These are phyloP conservation scores for Oreotragus oreotragus DNA, from an alignment of 2,113 vertebrate species.

Conservation along the genomic window DNA sequence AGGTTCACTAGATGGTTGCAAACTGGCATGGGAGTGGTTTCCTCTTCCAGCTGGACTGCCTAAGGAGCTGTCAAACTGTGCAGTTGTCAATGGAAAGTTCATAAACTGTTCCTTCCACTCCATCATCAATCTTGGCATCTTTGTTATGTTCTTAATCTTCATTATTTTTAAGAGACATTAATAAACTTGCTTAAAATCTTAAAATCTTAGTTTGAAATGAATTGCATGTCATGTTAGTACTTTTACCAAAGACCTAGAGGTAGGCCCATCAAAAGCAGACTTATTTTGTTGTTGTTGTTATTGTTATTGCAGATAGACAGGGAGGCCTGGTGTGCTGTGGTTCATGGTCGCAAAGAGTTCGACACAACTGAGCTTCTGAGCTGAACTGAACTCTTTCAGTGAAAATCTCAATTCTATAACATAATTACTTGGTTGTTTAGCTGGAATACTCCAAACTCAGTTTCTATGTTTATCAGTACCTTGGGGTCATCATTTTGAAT, in stretches of 20 bases:
- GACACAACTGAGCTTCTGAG: background rate
- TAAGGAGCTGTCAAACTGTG: background rate
- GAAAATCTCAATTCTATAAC: background rate
- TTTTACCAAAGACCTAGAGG: background rate
- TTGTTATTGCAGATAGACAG: background rate
- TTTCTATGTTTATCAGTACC: background rate
- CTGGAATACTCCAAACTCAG: background rate
- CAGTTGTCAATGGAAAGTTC: background rate
- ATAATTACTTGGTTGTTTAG: background rate
- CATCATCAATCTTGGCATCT: background rate
- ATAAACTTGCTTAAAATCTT: background rate
- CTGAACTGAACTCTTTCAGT: background rate
- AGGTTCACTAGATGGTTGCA: background rate
- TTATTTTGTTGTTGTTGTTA: background rate
- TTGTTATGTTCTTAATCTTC: background rate
- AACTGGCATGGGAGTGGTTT: background rate
- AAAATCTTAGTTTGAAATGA: slow-evolving; percentile 21
- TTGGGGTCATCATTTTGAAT: background rate
- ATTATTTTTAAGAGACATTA: background rate
- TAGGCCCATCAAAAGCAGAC: background rate
- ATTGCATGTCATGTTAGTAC: background rate
- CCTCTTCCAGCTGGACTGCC: background rate
- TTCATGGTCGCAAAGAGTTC: background rate
- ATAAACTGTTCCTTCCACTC: background rate
- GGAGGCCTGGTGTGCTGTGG: fast-evolving